Base-by-base conservation (phyloP, 2,113 vertebrate genomes). In the Crotalus horridus region DNA sequence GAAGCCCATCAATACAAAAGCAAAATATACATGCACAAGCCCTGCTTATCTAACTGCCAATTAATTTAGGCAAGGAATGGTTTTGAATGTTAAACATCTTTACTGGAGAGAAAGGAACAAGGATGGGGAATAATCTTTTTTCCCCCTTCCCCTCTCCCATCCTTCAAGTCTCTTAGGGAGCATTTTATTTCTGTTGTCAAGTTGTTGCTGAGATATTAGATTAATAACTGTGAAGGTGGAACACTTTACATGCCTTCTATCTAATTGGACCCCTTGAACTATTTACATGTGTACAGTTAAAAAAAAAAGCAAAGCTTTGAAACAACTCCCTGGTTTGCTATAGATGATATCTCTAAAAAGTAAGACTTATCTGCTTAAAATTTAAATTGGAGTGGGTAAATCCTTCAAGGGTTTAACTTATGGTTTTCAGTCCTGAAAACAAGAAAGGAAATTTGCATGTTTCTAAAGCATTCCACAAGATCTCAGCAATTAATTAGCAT, bases 121-220 rank as follows among this genome's bases (percentile, higher is more conserved):
- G 92, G 33, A 85, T 29, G 46, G 29, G n/a, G 33, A 39, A 39
- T 81, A 81, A 20, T 81, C 33, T 3, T 9, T 9, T 21, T 2
- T 9, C 0, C 1, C 3, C 26, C 5, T 23, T 39, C 24, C 7
- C 39, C 5, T 26, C 1, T 12, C 6, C 9, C 93, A 95, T 94
- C 92, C 88, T 94, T 89, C 96, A 96, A 8, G 96, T 97, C 96
- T 97, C 95, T 88, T 93, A 96, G 94, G 97, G 91, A 94, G 48
- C 95, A 96, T 97, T 97, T 97, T 97, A 97, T 56, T 81, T 98
- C 97, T 97, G 96, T 96, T 97, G 94, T 97, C 96, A 97, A 97
- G 97, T 97, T 98, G 97, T 97, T 98, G 97, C 97, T 81, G 95
- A 97, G 96, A 96, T 97, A 98, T 96, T 94, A 85, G 64, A 59